Evolutionary conservation across 2,888 invertebrate species (phyloP).

Genomic region (Stenurella melanura): DNA sequence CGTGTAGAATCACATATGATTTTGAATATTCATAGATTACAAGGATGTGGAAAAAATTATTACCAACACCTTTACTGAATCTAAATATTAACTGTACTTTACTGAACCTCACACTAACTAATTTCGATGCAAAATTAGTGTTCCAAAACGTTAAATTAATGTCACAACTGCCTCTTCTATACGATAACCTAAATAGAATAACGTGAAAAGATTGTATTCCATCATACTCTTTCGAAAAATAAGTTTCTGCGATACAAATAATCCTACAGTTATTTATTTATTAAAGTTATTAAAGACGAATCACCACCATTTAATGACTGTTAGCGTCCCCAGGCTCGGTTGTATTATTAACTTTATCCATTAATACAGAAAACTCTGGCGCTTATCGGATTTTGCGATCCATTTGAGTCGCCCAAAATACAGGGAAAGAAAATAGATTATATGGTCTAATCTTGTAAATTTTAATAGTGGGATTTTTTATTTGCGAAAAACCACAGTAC

Average conservation of each 20-base stretch:
- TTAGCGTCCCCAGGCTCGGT: slow-evolving; percentile 18
- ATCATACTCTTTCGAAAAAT: not conserved
- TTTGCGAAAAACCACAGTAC: not conserved
- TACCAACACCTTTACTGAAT: no score
- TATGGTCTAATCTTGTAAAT: slow-evolving; percentile 15
- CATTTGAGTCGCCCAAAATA: not conserved
- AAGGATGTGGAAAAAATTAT: no score
- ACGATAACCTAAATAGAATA: no score
- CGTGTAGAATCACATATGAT: no score
- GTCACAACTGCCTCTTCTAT: no score
- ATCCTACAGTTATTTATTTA: slow-evolving; percentile 4
- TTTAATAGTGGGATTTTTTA: not conserved
- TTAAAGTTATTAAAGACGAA: slow-evolving; percentile 17
- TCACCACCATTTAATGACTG: slow-evolving; percentile 17
- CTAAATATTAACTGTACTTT: no score
- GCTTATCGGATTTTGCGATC: slow-evolving; percentile 25
- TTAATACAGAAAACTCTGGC: slow-evolving; percentile 15
- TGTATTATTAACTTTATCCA: slow-evolving; percentile 31
- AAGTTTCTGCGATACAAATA: not conserved
- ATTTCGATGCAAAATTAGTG: no score
- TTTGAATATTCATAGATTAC: no score
- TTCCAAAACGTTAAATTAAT: no score
- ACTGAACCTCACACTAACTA: no score
- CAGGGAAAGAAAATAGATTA: slow-evolving; percentile 13
- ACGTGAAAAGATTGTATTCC: no score